Evolutionary conservation across 2,113 vertebrate species (phyloP).

Genomic region (Atlantisia rogersi): DNA sequence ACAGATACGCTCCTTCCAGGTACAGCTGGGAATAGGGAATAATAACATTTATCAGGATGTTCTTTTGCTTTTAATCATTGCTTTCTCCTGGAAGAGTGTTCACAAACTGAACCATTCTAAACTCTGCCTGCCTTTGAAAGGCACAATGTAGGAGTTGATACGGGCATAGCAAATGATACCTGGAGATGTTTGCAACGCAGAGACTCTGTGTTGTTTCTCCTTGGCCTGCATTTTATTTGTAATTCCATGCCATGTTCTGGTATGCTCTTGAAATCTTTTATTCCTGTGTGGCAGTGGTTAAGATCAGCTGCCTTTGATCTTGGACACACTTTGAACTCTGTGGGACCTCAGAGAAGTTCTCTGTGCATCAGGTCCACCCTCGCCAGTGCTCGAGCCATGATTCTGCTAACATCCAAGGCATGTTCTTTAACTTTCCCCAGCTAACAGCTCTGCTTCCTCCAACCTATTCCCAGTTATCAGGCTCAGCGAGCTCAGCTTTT

Average conservation of each 20-base stretch:
- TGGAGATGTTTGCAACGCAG: background rate
- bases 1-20: background rate
- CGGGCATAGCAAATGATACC: background rate
- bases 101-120: background rate
- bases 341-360: background rate
- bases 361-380: background rate
- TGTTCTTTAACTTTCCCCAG: slow-evolving; percentile 28
- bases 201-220: background rate
- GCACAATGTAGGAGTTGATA: background rate
- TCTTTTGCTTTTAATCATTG: background rate
- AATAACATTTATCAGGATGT: background rate
- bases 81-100: background rate
- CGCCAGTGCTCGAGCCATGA: background rate
- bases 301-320: background rate
- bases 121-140: background rate
- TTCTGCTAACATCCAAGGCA: background rate
- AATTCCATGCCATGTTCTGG: background rate
- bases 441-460: slow-evolving; percentile 20
- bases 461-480: background rate
- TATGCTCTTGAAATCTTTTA: rapidly evolving
- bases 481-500: slow-evolving; percentile 10
- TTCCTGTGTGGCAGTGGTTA: background rate
- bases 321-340: rapidly evolving
- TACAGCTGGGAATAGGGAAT: background rate
- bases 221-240: rapidly evolving